These are phyloP conservation scores for Pocillopora verrucosa DNA, from an alignment of 64 coral and sea anemone species.

Conservation along the genomic window DNA sequence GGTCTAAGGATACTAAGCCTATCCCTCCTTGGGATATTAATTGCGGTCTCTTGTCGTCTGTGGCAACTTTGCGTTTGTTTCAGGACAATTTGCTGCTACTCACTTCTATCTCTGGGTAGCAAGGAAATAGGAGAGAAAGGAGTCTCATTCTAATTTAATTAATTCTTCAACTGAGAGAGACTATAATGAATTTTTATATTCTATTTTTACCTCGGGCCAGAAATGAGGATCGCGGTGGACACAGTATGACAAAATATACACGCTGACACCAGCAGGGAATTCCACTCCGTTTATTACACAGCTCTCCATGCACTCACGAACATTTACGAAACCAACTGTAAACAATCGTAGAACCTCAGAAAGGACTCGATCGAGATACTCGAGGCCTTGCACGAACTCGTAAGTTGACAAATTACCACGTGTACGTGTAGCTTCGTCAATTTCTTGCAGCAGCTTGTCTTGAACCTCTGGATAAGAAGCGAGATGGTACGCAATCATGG, in stretches of 20 bases:
- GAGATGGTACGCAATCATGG: slow-evolving; percentile 21
- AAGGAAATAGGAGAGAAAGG: too few relatives aligned
- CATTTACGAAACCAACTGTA: slow-evolving; percentile 10
- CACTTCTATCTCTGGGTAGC: too few relatives aligned
- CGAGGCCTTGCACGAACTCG: slow-evolving; percentile 22
- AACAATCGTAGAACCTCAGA: slow-evolving; percentile 7
- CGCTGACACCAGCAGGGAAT: slow-evolving; percentile 24
- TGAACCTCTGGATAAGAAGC: slow-evolving; percentile 20
- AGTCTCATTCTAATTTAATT: too few relatives aligned
- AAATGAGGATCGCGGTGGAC: slow-evolving; percentile 20
- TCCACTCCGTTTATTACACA: slow-evolving; percentile 38
- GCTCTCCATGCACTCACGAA: slow-evolving; percentile 14
- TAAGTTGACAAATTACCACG: not conserved
- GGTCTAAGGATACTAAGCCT: too few relatives aligned
- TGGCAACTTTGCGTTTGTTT: too few relatives aligned
- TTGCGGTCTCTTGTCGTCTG: too few relatives aligned
- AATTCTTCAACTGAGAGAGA: too few relatives aligned
- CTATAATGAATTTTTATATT: too few relatives aligned
- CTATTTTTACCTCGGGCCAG: slow-evolving; percentile 1
- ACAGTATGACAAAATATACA: slow-evolving; percentile 5
- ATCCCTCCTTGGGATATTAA: too few relatives aligned
- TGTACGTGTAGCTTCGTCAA: slow-evolving; percentile 11
- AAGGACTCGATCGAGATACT: slow-evolving; percentile 34
- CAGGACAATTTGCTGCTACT: too few relatives aligned
- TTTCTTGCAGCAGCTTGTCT: slow-evolving; percentile 34